phyloP scores from a whole-genome alignment of 2,113 vertebrate species.

The Myiozetetes cayanensis region DNA sequence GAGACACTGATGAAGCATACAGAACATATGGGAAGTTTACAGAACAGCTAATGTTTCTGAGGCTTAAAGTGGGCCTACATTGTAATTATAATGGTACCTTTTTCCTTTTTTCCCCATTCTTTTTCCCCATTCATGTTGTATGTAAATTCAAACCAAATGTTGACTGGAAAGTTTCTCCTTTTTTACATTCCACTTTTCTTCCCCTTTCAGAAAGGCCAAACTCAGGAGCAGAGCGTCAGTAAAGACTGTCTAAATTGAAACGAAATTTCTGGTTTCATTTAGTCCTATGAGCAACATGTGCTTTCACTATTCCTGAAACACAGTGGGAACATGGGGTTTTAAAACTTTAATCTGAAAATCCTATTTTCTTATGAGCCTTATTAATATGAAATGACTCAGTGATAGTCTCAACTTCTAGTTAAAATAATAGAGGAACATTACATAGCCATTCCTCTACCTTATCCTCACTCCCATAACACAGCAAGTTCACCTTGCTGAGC shows the following conservation, averaged over 20 bases:
- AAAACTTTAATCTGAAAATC: constrained; percentile 65
- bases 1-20: not conserved
- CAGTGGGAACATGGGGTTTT: not conserved
- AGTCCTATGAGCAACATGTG: constrained; percentile 33
- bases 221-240: constrained; percentile 22
- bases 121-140: not conserved
- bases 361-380: constrained; percentile 56
- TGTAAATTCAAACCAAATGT: constrained; percentile 63
- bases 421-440: not conserved
- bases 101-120: not conserved
- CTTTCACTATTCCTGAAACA: constrained; percentile 52
- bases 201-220: constrained; percentile 24
- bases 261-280: constrained; percentile 65
- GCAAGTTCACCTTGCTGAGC: not conserved
- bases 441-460: not conserved
- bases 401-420: not conserved
- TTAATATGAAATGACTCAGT: constrained; percentile 33
- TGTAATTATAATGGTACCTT: not conserved
- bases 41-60: not conserved
- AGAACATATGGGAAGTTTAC: not conserved
- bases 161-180: constrained; percentile 7
- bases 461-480: not conserved
- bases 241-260: constrained; percentile 32
- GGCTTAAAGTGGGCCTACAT: not conserved
- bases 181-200: constrained; percentile 36